These are phyloP conservation scores for Heliconius eleuchia DNA, from an alignment of 1,140 invertebrate species.

Conservation along the genomic window DNA sequence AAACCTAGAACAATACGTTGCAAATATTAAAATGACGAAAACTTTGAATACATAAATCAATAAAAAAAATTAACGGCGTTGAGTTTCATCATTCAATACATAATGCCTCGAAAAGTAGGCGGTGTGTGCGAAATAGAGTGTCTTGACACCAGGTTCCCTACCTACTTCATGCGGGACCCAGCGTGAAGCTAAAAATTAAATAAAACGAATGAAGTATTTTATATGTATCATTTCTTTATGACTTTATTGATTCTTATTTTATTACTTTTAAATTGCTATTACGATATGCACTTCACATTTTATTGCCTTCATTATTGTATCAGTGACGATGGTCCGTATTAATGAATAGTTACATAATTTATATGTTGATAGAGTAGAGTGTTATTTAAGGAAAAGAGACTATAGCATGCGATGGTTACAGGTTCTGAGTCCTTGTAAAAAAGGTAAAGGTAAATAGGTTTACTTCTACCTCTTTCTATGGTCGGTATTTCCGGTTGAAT, in stretches of 20 bases:
- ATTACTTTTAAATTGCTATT: conserved; percentile 10
- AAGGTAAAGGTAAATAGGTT: too few species aligned
- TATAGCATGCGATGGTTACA: neutral
- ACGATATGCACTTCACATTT: conserved; percentile 10
- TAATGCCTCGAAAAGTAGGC: too few species aligned
- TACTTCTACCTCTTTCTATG: too few species aligned
- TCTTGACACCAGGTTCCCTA: too few species aligned
- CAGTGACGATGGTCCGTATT: neutral
- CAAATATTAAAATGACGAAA: neutral
- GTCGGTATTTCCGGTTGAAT: too few species aligned
- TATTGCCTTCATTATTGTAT: conserved; percentile 1
- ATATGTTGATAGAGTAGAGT: neutral
- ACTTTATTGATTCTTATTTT: conserved; percentile 8
- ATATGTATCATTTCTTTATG: conserved; percentile 16
- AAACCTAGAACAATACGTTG: too few species aligned
- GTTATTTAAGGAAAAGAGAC: too few species aligned
- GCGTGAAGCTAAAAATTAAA: neutral
- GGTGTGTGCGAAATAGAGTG: too few species aligned
- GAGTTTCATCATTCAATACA: too few species aligned
- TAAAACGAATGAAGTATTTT: conserved; percentile 12
- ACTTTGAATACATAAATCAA: neutral
- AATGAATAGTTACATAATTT: conserved; percentile 5
- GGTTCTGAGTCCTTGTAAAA: neutral
- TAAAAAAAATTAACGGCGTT: too few species aligned
- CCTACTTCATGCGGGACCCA: too few species aligned